These are phyloP conservation scores for Pongo pygmaeus DNA, from an alignment of 2,113 vertebrate genomes.

Conservation along the genomic window DNA sequence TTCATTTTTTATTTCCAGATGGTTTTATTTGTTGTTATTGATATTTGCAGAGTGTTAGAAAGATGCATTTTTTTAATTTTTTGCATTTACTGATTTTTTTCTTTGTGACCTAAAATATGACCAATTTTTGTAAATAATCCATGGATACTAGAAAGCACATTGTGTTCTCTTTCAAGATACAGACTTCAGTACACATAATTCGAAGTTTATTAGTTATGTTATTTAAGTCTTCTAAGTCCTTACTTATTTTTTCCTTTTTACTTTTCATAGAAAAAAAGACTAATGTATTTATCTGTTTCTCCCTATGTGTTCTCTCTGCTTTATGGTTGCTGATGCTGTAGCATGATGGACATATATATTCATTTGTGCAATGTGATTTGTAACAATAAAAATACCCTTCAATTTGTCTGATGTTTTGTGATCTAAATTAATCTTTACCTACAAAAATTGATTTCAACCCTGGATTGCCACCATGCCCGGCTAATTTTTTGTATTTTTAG, in stretches of 20 bases:
- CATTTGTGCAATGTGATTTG: not conserved
- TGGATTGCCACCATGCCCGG: not conserved
- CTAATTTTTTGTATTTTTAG: too few species aligned
- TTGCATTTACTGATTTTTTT: not conserved
- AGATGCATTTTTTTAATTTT: not conserved
- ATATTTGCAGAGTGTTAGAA: not conserved
- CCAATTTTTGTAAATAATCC: not conserved
- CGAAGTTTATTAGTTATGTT: not conserved
- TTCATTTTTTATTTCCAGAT: not conserved
- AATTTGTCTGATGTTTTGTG: not conserved
- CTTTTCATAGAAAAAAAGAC: not conserved
- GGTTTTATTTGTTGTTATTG: not conserved
- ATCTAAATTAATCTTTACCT: not conserved
- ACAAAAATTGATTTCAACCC: not conserved
- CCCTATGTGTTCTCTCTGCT: not conserved
- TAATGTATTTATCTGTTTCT: not conserved
- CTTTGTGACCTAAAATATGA: not conserved
- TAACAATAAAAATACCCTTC: not conserved
- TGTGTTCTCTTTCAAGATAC: not conserved
- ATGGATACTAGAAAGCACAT: not conserved
- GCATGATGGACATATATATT: not conserved
- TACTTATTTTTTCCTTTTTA: not conserved
- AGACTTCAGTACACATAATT: not conserved
- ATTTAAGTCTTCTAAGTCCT: not conserved
- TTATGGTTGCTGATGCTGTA: not conserved